Evolutionary conservation across 2,113 vertebrate species (phyloP), one percentile per base, ranked within the genome.

Genomic region (Nesoenas mayeri): DNA sequence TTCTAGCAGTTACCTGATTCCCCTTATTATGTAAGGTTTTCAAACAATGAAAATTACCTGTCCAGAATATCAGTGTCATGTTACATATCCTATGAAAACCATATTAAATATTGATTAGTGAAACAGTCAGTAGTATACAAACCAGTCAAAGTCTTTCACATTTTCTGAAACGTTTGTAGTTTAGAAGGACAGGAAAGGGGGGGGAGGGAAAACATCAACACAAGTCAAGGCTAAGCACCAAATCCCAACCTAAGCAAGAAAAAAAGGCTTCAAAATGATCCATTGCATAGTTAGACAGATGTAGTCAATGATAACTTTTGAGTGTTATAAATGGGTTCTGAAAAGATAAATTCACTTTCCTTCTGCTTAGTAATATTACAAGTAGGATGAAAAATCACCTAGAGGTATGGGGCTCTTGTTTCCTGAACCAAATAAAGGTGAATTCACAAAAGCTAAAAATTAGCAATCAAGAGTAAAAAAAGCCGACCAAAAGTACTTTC

Each of bases 61-160:
- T 97, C 97, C 97, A 97, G 97, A 96, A 96, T 97, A 97, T 96
- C 97, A 97, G 97, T 96, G 97, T 97, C 97, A 97, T 97, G 96
- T 97, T 97, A 97, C 93, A 97, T 97, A 97, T 89, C 97, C 96
- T 97, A 97, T 96, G 96, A 97, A 97, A 97, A 97, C 96, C 96
- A 97, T 88, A 97, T 97, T 97, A 97, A 97, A 97, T 95, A 97
- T 95, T 93, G 94, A 97, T 97, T 97, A 97, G 96, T 97, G 71
- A 96, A 95, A 96, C 95, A 96, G 84, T 80, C 93, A 96, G 92
- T 24, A 96, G 83, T 50, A 95, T 44, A 96, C 72, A 95, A 95
- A 95, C 84, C 87, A 96, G 69, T 93, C 70, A 93, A 82, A 96
- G 84, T 94, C 86, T 96, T 96, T 90, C 65, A 97, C 58, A 87